Evolutionary conservation across 2,888 invertebrate species (phyloP).

Genomic region (Anodontia alba): DNA sequence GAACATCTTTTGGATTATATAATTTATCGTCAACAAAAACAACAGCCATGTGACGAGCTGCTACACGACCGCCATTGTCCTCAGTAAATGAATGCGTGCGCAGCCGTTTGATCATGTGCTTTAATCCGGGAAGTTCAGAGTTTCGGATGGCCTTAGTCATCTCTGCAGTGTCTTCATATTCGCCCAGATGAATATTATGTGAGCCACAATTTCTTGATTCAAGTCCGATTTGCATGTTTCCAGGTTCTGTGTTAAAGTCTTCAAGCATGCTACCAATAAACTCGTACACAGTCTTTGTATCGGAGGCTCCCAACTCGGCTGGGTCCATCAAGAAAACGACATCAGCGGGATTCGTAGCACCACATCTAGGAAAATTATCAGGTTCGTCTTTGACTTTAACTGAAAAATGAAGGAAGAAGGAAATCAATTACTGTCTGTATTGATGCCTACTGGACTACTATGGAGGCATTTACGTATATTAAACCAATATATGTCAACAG

Average conservation of each 20-base stretch:
- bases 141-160: slow-evolving; percentile 47
- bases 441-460: too few relatives aligned
- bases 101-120: slow-evolving; percentile 63
- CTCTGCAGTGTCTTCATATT: slow-evolving; percentile 44
- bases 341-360: slow-evolving; percentile 64
- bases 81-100: slow-evolving; percentile 54
- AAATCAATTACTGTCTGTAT: neutral
- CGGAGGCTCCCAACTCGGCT: slow-evolving; percentile 48
- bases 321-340: slow-evolving; percentile 77
- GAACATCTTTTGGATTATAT: slow-evolving; percentile 47
- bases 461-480: too few relatives aligned
- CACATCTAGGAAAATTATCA: slow-evolving; percentile 53
- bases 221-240: slow-evolving; percentile 71
- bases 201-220: slow-evolving; percentile 68
- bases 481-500: too few relatives aligned
- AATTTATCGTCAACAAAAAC: slow-evolving; percentile 72
- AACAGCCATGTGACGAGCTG: slow-evolving; percentile 71
- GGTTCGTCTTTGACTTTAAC: slow-evolving; percentile 30
- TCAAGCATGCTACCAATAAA: slow-evolving; percentile 68
- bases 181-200: slow-evolving; percentile 64
- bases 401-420: slow-evolving; percentile 9
- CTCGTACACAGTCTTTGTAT: slow-evolving; percentile 49
- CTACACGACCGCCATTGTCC: slow-evolving; percentile 58
- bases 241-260: slow-evolving; percentile 68
- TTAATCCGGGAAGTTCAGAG: slow-evolving; percentile 38